phyloP scores from a whole-genome alignment of 2,797 vertebrate genomes.

The Enteromius thamalakanensis region DNA sequence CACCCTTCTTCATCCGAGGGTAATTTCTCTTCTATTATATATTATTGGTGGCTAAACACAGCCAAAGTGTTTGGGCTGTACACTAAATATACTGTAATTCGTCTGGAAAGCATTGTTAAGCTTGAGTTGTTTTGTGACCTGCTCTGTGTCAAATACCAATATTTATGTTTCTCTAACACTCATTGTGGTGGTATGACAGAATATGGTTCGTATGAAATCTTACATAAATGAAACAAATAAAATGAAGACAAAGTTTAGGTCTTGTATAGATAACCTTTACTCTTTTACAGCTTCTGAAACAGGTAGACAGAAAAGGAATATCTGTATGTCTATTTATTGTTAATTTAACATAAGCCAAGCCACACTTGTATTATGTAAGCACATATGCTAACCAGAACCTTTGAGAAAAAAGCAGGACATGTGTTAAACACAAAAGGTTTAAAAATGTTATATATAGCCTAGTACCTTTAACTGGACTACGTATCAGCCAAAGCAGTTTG shows the following conservation, averaged over 20 bases:
- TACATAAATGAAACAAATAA: background rate
- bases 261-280: background rate
- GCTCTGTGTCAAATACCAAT: slow-evolving; percentile 53
- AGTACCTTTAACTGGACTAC: background rate
- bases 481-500: background rate
- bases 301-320: background rate
- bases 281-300: background rate
- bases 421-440: background rate
- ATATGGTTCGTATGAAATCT: background rate
- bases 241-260: background rate
- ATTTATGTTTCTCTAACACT: slow-evolving; percentile 50
- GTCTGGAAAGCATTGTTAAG: background rate
- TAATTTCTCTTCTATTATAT: slow-evolving; percentile 1
- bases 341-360: background rate
- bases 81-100: background rate
- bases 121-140: background rate
- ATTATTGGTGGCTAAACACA: slow-evolving; percentile 24
- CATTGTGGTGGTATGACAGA: background rate
- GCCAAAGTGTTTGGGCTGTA: slow-evolving; percentile 46
- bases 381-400: background rate
- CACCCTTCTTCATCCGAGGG: background rate
- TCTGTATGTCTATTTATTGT: background rate
- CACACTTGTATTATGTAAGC: slow-evolving; percentile 12
- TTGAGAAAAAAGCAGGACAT: background rate
- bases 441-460: background rate